A percentile compares a stretch with the other conserved stretches of the same genome.
These are phyloP conservation scores for Tenthredo notha DNA, from an alignment of 2,888 invertebrate species.

Conservation along the genomic window DNA sequence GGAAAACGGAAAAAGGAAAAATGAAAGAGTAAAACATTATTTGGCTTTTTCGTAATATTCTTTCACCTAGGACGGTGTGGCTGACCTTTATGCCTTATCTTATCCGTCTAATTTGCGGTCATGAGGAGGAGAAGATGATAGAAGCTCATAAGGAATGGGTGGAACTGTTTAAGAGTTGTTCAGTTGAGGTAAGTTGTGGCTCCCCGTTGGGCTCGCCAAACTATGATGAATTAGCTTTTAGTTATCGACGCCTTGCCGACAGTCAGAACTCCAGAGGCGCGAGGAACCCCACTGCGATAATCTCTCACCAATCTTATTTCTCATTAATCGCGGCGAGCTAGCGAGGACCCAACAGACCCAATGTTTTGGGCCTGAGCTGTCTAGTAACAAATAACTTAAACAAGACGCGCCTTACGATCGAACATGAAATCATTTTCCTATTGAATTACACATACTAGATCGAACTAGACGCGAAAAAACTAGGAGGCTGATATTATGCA, in stretches of 20 bases:
- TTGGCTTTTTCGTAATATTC: background rate
- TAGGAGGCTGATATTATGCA: background rate
- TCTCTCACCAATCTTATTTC: slow-evolving; percentile 66
- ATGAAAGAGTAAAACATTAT: background rate
- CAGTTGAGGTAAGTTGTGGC: slow-evolving; percentile 34
- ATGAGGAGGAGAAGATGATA: background rate
- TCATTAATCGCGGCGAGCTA: slow-evolving; percentile 66
- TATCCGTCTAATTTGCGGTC: slow-evolving; percentile 6
- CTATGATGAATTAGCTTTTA: slow-evolving; percentile 68
- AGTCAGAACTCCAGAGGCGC: slow-evolving; percentile 60
- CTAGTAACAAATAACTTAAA: slow-evolving; percentile 26
- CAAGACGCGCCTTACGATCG: slow-evolving; percentile 2
- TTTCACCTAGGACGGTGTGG: background rate
- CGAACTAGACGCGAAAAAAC: background rate
- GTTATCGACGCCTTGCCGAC: slow-evolving; percentile 65
- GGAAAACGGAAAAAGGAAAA: too few species aligned
- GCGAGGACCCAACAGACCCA: slow-evolving; percentile 54
- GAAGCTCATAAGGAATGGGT: slow-evolving; percentile 12
- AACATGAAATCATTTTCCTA: slow-evolving; percentile 2
- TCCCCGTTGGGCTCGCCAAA: slow-evolving; percentile 66
- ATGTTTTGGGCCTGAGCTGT: slow-evolving; percentile 11
- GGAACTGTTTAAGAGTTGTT: slow-evolving; percentile 37
- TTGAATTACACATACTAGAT: background rate
- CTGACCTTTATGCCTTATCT: background rate
- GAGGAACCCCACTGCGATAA: slow-evolving; percentile 67